Evolutionary conservation across 2,888 invertebrate species (phyloP), one percentile per base, ranked within the genome.

Genomic region (Caenorhabditis parvicauda): DNA sequence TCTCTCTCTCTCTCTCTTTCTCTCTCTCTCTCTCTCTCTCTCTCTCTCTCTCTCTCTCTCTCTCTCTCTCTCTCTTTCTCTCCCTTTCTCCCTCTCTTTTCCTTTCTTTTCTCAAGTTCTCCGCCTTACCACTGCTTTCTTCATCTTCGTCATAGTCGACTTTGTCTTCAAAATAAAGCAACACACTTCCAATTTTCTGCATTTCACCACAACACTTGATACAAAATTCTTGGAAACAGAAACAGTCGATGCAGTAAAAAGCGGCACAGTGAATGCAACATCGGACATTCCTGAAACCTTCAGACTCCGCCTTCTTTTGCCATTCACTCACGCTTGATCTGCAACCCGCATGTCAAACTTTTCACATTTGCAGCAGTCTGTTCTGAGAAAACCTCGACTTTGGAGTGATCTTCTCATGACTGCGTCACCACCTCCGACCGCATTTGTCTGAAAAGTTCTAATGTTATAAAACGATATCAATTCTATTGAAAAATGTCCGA

Each of bases 171-270:
- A 56, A 63, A 35, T 59, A 63, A n/a, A 65, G 46, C 46, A 63
- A 60, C 7, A 65, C 48, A 9, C 44, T 32, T 29, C 61, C 62
- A n/a, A 68, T 49, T 4, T 28, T 46, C 44, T 65, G 69, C 65
- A 69, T 66, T 35, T 64, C 53, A 17, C 59, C 61, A 9, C 61
- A 57, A 47, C 69, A 69, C 45, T 59, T 50, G 14, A 56, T 38
- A 46, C 67, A 68, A 28, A 35, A 46, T 3, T 28, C 21, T 12
- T 48, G 60, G 14, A 69, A 39, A 24, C 42, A 66, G 53, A 70
- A 76, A 46, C 76, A 76, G 38, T 65, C 59, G 28, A 76, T 61
- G 45, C 76, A 76, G 51, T 74, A 76, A 39, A 76, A 59, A 3
- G 70, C 53, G 28, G 62, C 61, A 41, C 76, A 76, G 14, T 65